A percentile compares a stretch with the other conserved stretches of the same genome.
Evolutionary conservation across 1,140 invertebrate genomes (phyloP).

Genomic region (Drosophila parvula): DNA sequence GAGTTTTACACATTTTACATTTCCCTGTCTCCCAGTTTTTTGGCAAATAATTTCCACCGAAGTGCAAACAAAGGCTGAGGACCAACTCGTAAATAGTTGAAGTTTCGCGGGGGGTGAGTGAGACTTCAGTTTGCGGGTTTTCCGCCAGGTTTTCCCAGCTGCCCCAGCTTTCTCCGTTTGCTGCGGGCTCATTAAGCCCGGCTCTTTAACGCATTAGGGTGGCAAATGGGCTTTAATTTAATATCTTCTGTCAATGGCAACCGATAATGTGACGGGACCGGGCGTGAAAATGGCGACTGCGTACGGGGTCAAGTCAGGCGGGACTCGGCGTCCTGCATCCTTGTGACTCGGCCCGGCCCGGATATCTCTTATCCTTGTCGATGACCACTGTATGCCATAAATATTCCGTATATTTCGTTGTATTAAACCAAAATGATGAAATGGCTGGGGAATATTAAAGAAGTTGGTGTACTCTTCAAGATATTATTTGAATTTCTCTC

Average conservation of each 20-base stretch:
- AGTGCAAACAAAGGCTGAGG: conserved; percentile 52
- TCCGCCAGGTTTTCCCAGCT: conserved; percentile 4
- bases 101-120: conserved; percentile 13
- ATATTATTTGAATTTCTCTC: no score
- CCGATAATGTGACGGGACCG: conserved; percentile 51
- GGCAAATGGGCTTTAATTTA: conserved; percentile 58
- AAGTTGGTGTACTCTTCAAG: conserved; percentile 3
- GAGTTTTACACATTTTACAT: conserved; percentile 40
- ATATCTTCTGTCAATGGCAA: conserved; percentile 32
- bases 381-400: conserved; percentile 54
- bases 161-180: not conserved
- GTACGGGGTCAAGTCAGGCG: conserved; percentile 25
- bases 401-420: conserved; percentile 66
- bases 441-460: no score
- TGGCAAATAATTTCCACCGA: conserved; percentile 66
- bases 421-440: conserved; percentile 17
- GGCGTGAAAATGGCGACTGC: conserved; percentile 38
- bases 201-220: conserved; percentile 73
- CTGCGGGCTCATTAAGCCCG: conserved; percentile 60
- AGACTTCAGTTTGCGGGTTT: conserved; percentile 15
- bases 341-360: conserved; percentile 3
- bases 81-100: conserved; percentile 63
- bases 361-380: conserved; percentile 41
- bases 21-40: conserved; percentile 46
- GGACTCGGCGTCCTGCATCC: not conserved